Percentiles rank a stretch among this genome's conserved stretches.
phyloP scores from a whole-genome alignment of 1,140 invertebrate species.

The Piezodorus guildinii region DNA sequence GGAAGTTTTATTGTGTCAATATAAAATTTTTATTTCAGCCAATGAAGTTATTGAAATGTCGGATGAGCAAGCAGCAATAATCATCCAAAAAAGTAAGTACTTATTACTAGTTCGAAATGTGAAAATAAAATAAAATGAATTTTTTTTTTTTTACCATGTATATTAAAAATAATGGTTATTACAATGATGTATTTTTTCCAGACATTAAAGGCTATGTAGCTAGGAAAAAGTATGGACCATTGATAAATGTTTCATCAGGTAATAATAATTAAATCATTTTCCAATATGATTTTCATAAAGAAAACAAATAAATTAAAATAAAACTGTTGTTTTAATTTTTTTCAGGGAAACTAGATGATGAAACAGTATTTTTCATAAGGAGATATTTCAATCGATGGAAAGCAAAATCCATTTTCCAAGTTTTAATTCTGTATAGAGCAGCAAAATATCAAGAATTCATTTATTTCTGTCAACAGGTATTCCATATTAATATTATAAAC shows the following conservation, averaged over 20 bases:
- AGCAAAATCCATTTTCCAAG: slow-evolving; percentile 65
- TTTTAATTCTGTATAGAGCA: slow-evolving; percentile 65
- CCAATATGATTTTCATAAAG: not conserved
- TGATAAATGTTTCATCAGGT: slow-evolving; percentile 41
- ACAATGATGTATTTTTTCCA: slow-evolving; percentile 33
- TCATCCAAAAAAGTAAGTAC: slow-evolving; percentile 58
- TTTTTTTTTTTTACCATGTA: not conserved
- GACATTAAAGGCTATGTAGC: slow-evolving; percentile 58
- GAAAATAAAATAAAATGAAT: not conserved
- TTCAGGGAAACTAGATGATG: slow-evolving; percentile 50
- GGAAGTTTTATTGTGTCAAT: not conserved
- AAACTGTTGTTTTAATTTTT: not conserved
- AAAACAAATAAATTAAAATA: not conserved
- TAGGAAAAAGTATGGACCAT: slow-evolving; percentile 49
- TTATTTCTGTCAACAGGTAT: slow-evolving; percentile 70
- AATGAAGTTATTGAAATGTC: slow-evolving; percentile 15
- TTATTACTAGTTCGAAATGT: not conserved
- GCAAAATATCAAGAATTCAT: slow-evolving; percentile 66
- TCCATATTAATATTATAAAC: no score
- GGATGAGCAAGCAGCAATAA: slow-evolving; percentile 52
- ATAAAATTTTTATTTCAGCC: slow-evolving; percentile 8
- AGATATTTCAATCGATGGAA: slow-evolving; percentile 66
- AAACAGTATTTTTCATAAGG: slow-evolving; percentile 56
- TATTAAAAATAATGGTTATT: not conserved
- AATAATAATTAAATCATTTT: slow-evolving; percentile 1